Base-by-base conservation (phyloP, 30 jellyfish, hydroid and myxozoan genomes). In the Haliclystus octoradiatus region DNA sequence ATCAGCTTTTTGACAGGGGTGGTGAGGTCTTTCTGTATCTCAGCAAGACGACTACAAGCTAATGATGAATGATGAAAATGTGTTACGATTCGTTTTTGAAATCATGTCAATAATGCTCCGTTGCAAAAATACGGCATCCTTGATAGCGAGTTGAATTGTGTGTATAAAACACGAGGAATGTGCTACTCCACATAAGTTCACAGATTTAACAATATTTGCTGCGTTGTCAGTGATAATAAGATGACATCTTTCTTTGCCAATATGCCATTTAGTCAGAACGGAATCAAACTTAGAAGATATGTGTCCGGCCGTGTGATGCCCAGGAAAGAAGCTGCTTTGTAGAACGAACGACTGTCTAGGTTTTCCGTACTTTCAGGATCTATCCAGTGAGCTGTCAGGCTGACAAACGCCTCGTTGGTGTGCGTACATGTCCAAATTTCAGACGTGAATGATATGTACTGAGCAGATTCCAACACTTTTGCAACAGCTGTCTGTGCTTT, bases 161-260 rank as follows among this genome's bases (percentile, higher is more conserved):
- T 71, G 87, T 13, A 80, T 80, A 68, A 67, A 71, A 63, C 88
- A 80, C 70, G 63, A 81, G 49, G 72, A 33, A 31, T 81, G 64
- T 26, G 49, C 76, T 60, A 70, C 49, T 1, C 63, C 75, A 12
- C 75, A 74, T 46, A 76, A 73, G 32, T 72, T 62, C 25, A 51
- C 77, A 22, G 72, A 82, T n/a, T n/a, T n/a, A n/a, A n/a, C n/a
- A 35, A 81, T 72, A 57, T 71, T 81, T 31, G 87, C 52, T 14
- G 94, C 82, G 68, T 87, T 81, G 72, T 80, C 93, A 71, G 78
- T 76, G 31, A 73, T 78, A 74, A 81, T 34, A 76, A 64, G 70
- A 66, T 81, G 94, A 32, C 70, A 60, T 26, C 84, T 63, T 74
- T 31, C 30, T 13, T 62, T 73, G 26, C 70, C 92, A 63, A 68